Base-by-base conservation (phyloP, 2,888 invertebrate species). In the Hypercompe scribonia region DNA sequence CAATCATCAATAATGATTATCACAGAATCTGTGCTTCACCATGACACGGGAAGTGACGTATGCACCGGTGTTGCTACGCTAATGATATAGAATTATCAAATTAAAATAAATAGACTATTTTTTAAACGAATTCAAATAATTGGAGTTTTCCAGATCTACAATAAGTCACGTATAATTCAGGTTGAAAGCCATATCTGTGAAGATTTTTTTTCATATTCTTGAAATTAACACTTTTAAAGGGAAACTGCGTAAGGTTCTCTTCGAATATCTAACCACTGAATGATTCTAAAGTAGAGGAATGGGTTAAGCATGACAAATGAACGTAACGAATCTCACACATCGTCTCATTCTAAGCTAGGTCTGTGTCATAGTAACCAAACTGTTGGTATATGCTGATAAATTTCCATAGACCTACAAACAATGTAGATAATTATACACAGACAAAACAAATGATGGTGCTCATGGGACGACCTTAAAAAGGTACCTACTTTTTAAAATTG, bases 1-100 rank as follows among this genome's bases (percentile, higher is more conserved):
- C 92, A 94, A 94, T 94, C 94, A 94, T 94, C 94, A 94, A 94
- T 94, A 94, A 94, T 92, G 93, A 94, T 94, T 94, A 94, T 93
- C 93, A 91, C 91, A 90, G 91, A 90, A 92, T 92, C 92, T 90
- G 90, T 90, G 88, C 80, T 84, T 78, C 85, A 81, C 84, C 86
- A 86, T 86, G 86, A 89, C 88, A 87, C 88, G 89, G 90, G 90
- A 90, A 91, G 88, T 90, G 86, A 85, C 89, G 78, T 84, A 79
- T 76, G 82, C 86, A 81, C 85, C 79, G 85, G 85, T 88, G 86
- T 84, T 81, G 79, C 78, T 73, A 70, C 77, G 73, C 84, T 85
- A 85, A 84, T 84, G 84, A 85, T 81, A 83, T 68, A 75, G 78
- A 82, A 84, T 78, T 82, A 84, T 81, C 75, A 74, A 83, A 80